Evolutionary conservation across 2,888 invertebrate genomes (phyloP), one percentile per base, ranked within the genome.

Genomic region (Acrobasis suavella): DNA sequence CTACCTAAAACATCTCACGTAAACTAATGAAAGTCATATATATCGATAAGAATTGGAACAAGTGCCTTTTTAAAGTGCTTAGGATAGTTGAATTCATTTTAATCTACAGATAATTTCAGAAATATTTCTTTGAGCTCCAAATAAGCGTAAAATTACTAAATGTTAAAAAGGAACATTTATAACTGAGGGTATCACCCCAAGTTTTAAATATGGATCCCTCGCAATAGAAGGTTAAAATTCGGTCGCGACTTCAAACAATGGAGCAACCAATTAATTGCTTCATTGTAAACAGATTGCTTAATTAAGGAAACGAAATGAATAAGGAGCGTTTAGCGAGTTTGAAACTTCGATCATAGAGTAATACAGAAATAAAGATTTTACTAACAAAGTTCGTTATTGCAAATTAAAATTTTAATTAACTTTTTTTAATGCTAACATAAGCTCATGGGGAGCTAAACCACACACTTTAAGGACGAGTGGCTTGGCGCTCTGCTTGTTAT

Each of bases 231-330:
- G 83, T 85, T 83, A 81, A 84, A 87, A 83, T 80, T 78, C 75
- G 73, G 73, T 71, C 77, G 79, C 75, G 77, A 81, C 82, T 81
- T 81, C 79, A 73, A 82, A 87, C 83, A 87, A 85, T 85, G 80
- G 73, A 85, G 89, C 84, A 85, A 84, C 84, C 87, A 91, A 91
- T 90, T 91, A 91, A 91, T 88, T 87, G 88, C 84, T 84, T 83
- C 83, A 87, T 87, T 91, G 90, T 89, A 88, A 91, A 89, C 89
- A 91, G 89, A 91, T 91, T 91, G 91, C 89, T 91, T 91, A 91
- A 91, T 92, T 91, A 91, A 88, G 86, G 80, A 85, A 85, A 85
- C 81, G 85, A 83, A 90, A 87, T 87, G 87, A 91, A 89, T 91
- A 89, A 89, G 85, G 82, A 86, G 78, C 85, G 82, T 85, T 89